phyloP scores from a whole-genome alignment of 2,113 vertebrate species.

The Petrocephalus zakoni region DNA sequence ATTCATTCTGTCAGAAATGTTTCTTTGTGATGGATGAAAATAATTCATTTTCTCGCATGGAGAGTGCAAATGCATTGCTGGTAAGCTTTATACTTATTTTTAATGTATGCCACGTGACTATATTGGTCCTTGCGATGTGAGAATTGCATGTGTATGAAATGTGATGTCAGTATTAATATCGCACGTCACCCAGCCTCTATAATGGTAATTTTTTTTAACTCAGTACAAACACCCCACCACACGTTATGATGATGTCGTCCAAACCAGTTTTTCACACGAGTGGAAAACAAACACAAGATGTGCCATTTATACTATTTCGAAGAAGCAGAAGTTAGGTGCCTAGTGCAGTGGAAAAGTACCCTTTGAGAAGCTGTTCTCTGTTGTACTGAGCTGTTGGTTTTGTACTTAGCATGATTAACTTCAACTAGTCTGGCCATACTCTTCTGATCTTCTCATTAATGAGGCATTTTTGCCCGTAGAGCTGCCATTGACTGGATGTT shows the following conservation, averaged over 20 bases:
- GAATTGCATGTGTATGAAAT: neutral
- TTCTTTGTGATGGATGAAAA: neutral
- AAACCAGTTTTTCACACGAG: neutral
- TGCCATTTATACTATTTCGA: neutral
- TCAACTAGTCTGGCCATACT: neutral
- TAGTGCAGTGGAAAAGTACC: neutral
- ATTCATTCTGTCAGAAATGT: neutral
- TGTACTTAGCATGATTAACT: neutral
- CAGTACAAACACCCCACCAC: neutral
- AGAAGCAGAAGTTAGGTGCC: neutral
- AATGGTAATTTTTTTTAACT: neutral
- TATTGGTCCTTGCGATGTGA: neutral
- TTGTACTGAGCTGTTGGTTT: neutral
- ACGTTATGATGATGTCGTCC: neutral
- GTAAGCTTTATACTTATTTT: neutral
- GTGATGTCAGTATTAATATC: neutral
- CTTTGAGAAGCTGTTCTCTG: neutral
- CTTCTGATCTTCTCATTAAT: neutral
- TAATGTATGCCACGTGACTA: neutral
- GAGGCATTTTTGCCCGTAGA: neutral
- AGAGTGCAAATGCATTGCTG: neutral
- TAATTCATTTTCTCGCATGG: neutral
- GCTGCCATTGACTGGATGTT: neutral
- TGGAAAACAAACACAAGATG: too few species aligned
- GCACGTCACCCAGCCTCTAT: neutral